phyloP scores from a whole-genome alignment of 1,140 invertebrate genomes.

The Drosophila asahinai region DNA sequence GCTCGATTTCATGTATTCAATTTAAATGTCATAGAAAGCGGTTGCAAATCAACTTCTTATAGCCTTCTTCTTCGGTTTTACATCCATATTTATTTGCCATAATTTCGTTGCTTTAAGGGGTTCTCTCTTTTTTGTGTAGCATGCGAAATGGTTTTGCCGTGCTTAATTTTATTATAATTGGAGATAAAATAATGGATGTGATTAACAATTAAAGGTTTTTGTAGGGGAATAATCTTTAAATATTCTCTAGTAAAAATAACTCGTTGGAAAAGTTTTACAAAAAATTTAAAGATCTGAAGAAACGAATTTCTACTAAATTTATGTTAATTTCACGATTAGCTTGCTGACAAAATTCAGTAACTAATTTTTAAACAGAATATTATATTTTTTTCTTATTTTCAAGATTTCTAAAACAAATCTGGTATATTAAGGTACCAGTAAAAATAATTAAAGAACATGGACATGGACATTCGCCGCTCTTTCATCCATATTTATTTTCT shows the following conservation, averaged over 20 bases:
- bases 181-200: constrained; percentile 9
- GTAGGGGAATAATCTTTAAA: neutral
- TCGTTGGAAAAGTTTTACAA: neutral
- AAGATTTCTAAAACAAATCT: constrained; percentile 61
- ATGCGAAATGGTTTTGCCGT: constrained; percentile 17
- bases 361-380: too few species aligned
- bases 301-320: too few species aligned
- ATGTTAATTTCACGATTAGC: too few species aligned
- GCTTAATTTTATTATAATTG: constrained; percentile 24
- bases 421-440: constrained; percentile 41
- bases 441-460: constrained; percentile 20
- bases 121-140: constrained; percentile 1
- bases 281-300: neutral
- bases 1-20: constrained; percentile 75
- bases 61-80: constrained; percentile 5
- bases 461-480: neutral
- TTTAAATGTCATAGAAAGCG: constrained; percentile 69
- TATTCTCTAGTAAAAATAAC: neutral
- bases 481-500: constrained; percentile 40
- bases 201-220: constrained; percentile 3
- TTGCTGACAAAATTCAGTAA: too few species aligned
- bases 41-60: constrained; percentile 37
- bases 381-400: too few species aligned
- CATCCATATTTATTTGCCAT: constrained; percentile 56
- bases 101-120: constrained; percentile 33